A percentile compares a stretch with the other conserved stretches of the same genome.
phyloP scores from a whole-genome alignment of 2,888 invertebrate species.

The Tolmerus cingulatus region DNA sequence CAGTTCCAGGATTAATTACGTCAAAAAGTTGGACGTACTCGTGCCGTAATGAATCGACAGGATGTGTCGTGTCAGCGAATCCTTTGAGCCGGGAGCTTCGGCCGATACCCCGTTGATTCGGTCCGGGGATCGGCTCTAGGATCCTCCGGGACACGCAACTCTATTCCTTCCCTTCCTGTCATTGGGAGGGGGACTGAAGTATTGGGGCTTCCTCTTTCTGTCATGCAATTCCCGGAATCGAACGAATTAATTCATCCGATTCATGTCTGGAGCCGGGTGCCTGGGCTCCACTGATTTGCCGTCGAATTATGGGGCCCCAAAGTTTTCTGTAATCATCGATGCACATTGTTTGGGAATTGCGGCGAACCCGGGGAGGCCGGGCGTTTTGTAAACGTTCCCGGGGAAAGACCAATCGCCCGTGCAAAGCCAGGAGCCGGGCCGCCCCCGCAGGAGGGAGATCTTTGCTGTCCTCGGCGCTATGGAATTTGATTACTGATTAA shows the following conservation, averaged over 20 bases:
- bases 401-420: neutral
- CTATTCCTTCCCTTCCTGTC: neutral
- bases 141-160: neutral
- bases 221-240: slow-evolving; percentile 7
- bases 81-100: slow-evolving; percentile 23
- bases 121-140: neutral
- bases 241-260: slow-evolving; percentile 31
- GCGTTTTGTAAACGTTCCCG: neutral
- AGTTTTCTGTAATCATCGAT: slow-evolving; percentile 34
- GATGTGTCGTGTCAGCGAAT: slow-evolving; percentile 38
- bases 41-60: slow-evolving; percentile 37
- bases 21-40: slow-evolving; percentile 26
- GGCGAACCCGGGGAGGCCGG: neutral
- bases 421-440: neutral
- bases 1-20: slow-evolving; percentile 23
- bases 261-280: neutral
- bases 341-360: neutral
- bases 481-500: slow-evolving; percentile 31
- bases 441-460: neutral
- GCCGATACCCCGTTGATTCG: neutral
- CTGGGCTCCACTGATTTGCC: slow-evolving; percentile 10
- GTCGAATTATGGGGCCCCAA: slow-evolving; percentile 12
- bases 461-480: neutral
- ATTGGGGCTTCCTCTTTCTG: neutral
- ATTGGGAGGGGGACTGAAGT: neutral